Conservation (phyloP, 2,113 vertebrate species). For the Triplophysa rosa region DNA sequence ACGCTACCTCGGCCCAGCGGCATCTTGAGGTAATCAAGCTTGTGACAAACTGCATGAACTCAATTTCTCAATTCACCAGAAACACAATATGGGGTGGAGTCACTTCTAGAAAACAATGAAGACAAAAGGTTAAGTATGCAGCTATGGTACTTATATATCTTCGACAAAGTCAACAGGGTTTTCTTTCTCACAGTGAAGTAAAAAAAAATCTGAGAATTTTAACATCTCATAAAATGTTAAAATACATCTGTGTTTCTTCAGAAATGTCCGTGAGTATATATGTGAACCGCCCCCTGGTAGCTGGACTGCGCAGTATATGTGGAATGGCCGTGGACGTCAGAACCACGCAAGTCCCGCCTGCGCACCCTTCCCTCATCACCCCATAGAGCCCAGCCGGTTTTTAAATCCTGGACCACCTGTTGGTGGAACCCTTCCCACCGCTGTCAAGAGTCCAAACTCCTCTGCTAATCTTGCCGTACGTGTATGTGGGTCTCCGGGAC, state of each 20-base stretch:
- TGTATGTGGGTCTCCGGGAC: conserved; percentile 49
- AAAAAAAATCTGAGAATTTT: too few species aligned
- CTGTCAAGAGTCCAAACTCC: conserved; percentile 29
- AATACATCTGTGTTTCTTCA: not conserved
- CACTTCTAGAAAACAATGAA: not conserved
- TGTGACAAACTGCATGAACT: not conserved
- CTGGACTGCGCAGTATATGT: conserved; percentile 25
- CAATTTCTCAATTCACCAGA: not conserved
- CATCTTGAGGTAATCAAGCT: conserved; percentile 44
- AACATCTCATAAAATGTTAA: too few species aligned
- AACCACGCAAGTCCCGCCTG: conserved; percentile 13
- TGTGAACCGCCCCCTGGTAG: conserved; percentile 22
- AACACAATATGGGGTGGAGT: not conserved
- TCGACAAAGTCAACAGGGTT: too few species aligned
- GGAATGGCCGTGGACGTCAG: conserved; percentile 18
- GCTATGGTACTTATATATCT: too few species aligned
- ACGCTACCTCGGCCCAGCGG: conserved; percentile 57
- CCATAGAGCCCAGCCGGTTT: not conserved
- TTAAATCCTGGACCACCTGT: conserved; percentile 30
- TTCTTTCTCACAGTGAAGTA: too few species aligned
- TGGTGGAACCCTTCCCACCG: not conserved
- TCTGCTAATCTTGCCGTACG: conserved; percentile 32
- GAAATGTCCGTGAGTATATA: conserved; percentile 35
- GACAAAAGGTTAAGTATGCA: too few species aligned
- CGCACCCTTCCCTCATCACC: not conserved